Base-by-base conservation (phyloP, 2,888 invertebrate genomes). In the Aquatica leii region DNA sequence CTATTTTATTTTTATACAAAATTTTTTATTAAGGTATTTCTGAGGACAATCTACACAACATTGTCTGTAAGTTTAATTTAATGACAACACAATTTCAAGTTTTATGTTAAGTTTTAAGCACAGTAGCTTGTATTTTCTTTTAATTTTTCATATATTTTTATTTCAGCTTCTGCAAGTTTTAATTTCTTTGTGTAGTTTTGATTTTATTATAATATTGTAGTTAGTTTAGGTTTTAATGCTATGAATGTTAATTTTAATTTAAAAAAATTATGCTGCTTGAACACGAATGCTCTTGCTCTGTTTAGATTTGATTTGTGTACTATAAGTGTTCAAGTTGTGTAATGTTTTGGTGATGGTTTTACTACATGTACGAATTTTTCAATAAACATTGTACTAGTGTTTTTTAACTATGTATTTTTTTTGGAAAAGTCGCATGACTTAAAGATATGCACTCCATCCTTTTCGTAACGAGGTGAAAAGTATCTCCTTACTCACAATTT, bases 311-410 rank as follows among this genome's bases (percentile, higher is more conserved):
- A 31, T 65, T 51, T 31, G 34, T 17, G 18, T 64, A 50, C 35
- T 59, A 52, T 46, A 51, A 40, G 64, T 62, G 67, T 67, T 67
- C 64, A 67, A 59, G 66, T 62, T 59, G 66, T 63, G 59, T 65
- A 67, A 62, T 65, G 18, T 65, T 61, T 43, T 77, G 80, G 80
- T 80, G 80, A 78, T 77, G 80, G 80, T 77, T 75, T 77, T 74
- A 76, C 64, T 69, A 70, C 71, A 77, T 80, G 78, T 79, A 78
- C 62, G 68, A 77, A 77, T 77, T 77, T 77, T 77, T 77, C 68
- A 81, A 81, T 80, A 81, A 81, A 81, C 78, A 79, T 79, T 78
- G 77, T 78, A 77, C 77, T 75, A 74, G 79, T 77, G 79, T 79
- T 79, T 80, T 77, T 74, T 76, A 76, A 77, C 76, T 75, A 74